Evolutionary conservation across 2,113 vertebrate genomes (phyloP), one percentile per base, ranked within the genome.

Genomic region (Struthio camelus): DNA sequence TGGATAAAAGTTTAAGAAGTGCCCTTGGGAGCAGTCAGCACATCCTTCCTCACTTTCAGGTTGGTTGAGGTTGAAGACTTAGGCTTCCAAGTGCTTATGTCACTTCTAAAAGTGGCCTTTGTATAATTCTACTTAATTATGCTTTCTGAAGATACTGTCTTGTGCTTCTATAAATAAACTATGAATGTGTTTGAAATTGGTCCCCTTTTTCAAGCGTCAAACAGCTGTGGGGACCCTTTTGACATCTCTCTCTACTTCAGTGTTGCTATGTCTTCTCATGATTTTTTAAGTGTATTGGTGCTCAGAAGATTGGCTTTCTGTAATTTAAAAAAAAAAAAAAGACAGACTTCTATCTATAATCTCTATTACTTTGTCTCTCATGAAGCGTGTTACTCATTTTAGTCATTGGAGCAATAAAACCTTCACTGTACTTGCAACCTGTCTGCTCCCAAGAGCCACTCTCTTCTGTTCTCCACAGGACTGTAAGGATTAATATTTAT

Each of bases 341-440:
- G 16, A 6, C 32, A 18, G 25, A 24, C n/a, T 53, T 53, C 48
- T 38, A 14, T 42, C 56, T 58, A 18, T 58, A 23, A 14, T 42
- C 56, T 58, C 10, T 58, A 23, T 59, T 46, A 32, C 38, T 65
- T 30, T 64, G 36, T 53, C 30, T 77, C 32, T 44, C 15, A 19
- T 30, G 42, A 44, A 32, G 34, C 36, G 15, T 67, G 36, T 28
- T 85, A 40, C 13, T 76, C 8, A 3, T 42, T 67, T 58, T 46
- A n/a, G 32, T 72, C 61, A 44, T 2, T 12, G 54, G 65, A 85
- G 25, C 50, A 32, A 14, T 48, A 64, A 38, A 67, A 38, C 17
- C 13, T 48, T 27, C 66, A 34, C 51, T 18, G 25, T 46, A 65
- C 27, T n/a, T 79, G 50, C 34, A 62, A 1, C 0, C 0, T 59